A percentile compares a stretch with the other conserved stretches of the same genome.
Evolutionary conservation across 2,888 invertebrate species (phyloP).

Genomic region (Tachina grossa): DNA sequence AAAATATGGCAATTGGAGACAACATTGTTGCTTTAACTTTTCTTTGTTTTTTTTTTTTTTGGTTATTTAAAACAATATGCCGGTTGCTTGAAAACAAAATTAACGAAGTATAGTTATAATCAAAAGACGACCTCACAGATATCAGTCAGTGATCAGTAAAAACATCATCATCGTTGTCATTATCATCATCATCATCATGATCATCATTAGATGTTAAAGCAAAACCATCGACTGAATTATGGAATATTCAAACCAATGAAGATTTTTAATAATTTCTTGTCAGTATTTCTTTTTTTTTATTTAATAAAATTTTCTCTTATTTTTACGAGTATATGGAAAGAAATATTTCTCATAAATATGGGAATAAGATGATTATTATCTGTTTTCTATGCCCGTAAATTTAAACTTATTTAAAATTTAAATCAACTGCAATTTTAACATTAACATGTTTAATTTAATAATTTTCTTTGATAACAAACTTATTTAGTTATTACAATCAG

Average conservation of each 20-base stretch:
- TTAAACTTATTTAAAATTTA: not conserved
- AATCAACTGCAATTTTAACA: not conserved
- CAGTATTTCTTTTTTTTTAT: conserved; percentile 14
- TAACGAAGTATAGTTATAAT: not conserved
- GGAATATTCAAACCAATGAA: conserved; percentile 42
- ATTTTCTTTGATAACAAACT: not conserved
- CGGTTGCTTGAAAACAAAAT: conserved; percentile 8
- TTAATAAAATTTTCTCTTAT: conserved; percentile 9
- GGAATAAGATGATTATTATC: not conserved
- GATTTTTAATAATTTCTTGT: conserved; percentile 31
- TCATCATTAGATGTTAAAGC: conserved; percentile 48
- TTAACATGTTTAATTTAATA: not conserved
- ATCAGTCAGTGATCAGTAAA: conserved; percentile 44
- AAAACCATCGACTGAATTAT: conserved; percentile 15
- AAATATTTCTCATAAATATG: not conserved
- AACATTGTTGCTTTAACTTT: conserved; percentile 65
- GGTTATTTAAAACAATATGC: conserved; percentile 2
- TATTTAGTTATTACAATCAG: too few species aligned
- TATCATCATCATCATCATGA: conserved; percentile 18
- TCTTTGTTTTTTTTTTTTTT: conserved; percentile 35
- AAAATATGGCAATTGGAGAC: conserved; percentile 55
- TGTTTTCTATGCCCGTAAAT: not conserved
- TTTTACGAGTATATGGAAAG: not conserved
- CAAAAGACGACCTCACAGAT: conserved; percentile 38
- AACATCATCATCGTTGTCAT: not conserved